Percentiles rank a stretch among this genome's conserved stretches.
phyloP scores from a whole-genome alignment of 2,888 invertebrate species.

The Pristionchus maxplancki region DNA sequence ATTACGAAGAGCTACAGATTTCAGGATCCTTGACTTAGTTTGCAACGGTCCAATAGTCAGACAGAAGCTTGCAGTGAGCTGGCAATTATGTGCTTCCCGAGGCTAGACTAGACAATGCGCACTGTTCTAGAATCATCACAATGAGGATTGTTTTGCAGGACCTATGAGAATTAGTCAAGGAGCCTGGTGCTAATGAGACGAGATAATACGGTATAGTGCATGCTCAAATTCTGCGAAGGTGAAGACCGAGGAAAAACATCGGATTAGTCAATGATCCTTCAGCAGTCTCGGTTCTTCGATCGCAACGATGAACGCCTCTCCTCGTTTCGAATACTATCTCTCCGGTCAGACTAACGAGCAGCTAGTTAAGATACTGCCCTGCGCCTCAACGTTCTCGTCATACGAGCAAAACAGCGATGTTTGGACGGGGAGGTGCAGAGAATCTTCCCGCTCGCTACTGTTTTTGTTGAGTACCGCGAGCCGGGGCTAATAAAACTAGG shows the following conservation, averaged over 20 bases:
- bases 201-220: background rate
- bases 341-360: background rate
- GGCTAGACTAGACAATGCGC: background rate
- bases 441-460: background rate
- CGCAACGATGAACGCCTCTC: background rate
- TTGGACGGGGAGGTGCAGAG: background rate
- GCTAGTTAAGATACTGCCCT: background rate
- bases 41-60: too few relatives aligned
- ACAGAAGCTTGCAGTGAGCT: too few relatives aligned
- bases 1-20: background rate
- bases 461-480: background rate
- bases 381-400: background rate
- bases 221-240: background rate
- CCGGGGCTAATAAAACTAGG: background rate
- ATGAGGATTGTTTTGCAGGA: too few relatives aligned
- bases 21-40: background rate
- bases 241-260: background rate
- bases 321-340: background rate
- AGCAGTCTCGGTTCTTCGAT: background rate
- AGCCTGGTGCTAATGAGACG: background rate
- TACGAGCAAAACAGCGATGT: background rate
- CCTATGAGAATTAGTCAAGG: background rate
- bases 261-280: background rate
- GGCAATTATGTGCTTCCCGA: background rate
- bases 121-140: background rate